These are phyloP conservation scores for Balearica regulorum DNA, from an alignment of 2,797 vertebrate species.

Conservation along the genomic window DNA sequence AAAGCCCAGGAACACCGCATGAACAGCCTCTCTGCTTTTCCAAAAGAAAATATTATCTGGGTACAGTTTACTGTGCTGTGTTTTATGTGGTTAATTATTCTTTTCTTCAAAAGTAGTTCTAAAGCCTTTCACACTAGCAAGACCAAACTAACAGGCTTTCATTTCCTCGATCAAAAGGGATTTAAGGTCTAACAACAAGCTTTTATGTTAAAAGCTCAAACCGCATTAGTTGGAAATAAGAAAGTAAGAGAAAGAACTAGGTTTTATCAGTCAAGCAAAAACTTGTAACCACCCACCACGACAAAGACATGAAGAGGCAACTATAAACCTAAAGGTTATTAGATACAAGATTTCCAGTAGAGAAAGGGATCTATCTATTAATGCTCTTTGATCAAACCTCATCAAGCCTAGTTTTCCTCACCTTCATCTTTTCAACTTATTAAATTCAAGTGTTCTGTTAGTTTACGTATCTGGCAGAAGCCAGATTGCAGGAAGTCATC, in stretches of 20 bases:
- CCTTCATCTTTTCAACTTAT: neutral
- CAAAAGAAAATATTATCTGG: neutral
- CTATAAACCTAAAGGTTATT: neutral
- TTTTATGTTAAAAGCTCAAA: neutral
- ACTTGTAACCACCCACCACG: neutral
- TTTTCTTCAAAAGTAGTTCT: neutral
- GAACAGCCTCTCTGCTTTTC: neutral
- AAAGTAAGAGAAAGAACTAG: neutral
- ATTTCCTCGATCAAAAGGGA: slow-evolving; percentile 6
- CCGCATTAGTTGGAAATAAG: neutral
- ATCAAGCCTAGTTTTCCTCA: neutral
- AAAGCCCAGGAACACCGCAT: neutral
- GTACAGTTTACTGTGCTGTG: neutral
- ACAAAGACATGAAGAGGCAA: neutral
- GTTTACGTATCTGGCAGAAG: neutral
- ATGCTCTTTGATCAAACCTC: neutral
- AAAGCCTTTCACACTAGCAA: neutral
- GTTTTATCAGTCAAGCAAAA: neutral
- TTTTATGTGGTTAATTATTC: neutral
- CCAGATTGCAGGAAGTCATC: neutral
- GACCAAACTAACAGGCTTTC: neutral
- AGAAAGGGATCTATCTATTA: neutral
- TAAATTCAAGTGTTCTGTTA: neutral
- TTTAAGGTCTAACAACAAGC: neutral
- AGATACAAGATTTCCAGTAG: neutral